phyloP scores from a whole-genome alignment of 2,888 invertebrate genomes.

The Rutpela maculata region DNA sequence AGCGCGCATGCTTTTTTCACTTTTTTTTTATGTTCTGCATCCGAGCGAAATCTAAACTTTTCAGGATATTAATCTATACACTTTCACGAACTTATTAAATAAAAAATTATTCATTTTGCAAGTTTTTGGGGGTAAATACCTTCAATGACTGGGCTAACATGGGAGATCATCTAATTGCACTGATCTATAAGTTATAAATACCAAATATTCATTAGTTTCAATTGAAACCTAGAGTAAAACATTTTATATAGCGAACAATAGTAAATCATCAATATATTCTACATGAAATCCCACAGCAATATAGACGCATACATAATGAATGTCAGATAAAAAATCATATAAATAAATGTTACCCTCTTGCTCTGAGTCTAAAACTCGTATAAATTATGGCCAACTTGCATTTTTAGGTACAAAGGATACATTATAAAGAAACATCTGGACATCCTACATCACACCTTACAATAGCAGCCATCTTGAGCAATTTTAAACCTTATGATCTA shows the following conservation, averaged over 20 bases:
- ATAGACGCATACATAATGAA: conserved; percentile 13
- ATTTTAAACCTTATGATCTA: conserved; percentile 49
- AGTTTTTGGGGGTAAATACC: too few species aligned
- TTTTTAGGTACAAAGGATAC: conserved; percentile 35
- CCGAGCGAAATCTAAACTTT: too few species aligned
- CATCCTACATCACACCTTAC: conserved; percentile 66
- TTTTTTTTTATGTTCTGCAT: too few species aligned
- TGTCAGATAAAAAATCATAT: conserved; percentile 25
- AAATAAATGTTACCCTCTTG: conserved; percentile 21
- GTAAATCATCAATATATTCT: conserved; percentile 9
- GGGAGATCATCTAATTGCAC: too few species aligned
- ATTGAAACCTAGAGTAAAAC: not conserved
- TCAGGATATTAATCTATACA: too few species aligned
- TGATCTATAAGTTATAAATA: not conserved
- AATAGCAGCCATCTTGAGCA: conserved; percentile 51
- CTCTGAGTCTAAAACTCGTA: conserved; percentile 8
- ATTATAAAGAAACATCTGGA: conserved; percentile 62
- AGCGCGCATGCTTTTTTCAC: too few species aligned
- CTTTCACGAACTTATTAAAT: too few species aligned
- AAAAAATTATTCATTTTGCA: too few species aligned
- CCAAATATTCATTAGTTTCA: not conserved
- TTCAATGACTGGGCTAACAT: too few species aligned
- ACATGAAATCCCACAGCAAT: conserved; percentile 10
- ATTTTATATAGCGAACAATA: not conserved
- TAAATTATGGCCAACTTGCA: conserved; percentile 40